These are phyloP conservation scores for Nyctalus aviator DNA, from an alignment of 2,797 vertebrate genomes.

Conservation along the genomic window DNA sequence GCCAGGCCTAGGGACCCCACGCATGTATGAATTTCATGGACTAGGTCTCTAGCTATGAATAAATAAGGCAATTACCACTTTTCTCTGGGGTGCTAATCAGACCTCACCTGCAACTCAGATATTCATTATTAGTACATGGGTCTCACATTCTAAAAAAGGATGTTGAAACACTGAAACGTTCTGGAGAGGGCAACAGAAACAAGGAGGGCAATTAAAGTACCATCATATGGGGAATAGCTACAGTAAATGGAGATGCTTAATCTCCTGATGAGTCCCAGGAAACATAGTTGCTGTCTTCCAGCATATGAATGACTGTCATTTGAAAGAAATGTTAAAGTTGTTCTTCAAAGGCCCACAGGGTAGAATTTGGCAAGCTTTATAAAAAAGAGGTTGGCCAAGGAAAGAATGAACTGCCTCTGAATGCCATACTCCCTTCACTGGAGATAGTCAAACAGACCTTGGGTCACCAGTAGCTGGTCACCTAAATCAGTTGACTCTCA, in stretches of 20 bases:
- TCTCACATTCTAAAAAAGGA: not conserved
- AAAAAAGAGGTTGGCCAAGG: slow-evolving; percentile 5
- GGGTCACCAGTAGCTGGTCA: not conserved
- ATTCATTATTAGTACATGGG: slow-evolving; percentile 13
- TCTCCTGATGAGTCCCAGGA: slow-evolving; percentile 30
- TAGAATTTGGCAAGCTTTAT: slow-evolving; percentile 55
- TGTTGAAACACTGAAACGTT: slow-evolving; percentile 36
- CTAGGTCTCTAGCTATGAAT: not conserved
- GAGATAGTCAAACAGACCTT: not conserved
- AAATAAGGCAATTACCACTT: not conserved
- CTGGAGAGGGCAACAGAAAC: not conserved
- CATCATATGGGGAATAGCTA: not conserved
- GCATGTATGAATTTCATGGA: too few relatives aligned
- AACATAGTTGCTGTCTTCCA: slow-evolving; percentile 30
- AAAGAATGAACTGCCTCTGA: not conserved
- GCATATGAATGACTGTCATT: slow-evolving; percentile 53
- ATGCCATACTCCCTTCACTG: not conserved
- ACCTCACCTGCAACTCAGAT: not conserved
- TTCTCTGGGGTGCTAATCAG: not conserved
- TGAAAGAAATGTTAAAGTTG: slow-evolving; percentile 57
- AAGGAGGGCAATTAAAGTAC: not conserved
- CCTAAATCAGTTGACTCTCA: not conserved
- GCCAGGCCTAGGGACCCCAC: too few relatives aligned
- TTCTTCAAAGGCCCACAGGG: not conserved
- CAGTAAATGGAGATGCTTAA: slow-evolving; percentile 30